phyloP scores from a whole-genome alignment of 2,888 invertebrate species.

The Auanema sp. region DNA sequence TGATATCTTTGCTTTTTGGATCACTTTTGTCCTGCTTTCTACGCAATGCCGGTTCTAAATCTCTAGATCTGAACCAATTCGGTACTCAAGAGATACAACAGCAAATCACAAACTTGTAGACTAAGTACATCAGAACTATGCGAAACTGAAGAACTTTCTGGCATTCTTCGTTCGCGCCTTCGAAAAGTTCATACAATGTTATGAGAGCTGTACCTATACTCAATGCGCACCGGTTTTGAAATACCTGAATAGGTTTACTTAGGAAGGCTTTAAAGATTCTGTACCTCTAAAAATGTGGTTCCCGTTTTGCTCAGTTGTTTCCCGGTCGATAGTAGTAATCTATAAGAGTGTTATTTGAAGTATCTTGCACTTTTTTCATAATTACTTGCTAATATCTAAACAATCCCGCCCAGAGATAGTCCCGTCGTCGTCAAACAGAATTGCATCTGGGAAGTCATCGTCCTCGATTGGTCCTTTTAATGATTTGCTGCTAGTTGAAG shows the following conservation, averaged over 20 bases:
- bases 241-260: conserved; percentile 3
- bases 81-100: not conserved
- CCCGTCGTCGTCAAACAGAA: not conserved
- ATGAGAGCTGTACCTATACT: conserved; percentile 7
- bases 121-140: conserved; percentile 9
- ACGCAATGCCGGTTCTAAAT: conserved; percentile 15
- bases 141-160: conserved; percentile 3
- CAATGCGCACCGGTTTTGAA: conserved; percentile 10
- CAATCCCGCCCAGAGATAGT: conserved; percentile 1
- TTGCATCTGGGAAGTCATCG: not conserved
- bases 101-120: conserved; percentile 9
- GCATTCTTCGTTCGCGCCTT: not conserved
- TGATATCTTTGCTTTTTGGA: not conserved
- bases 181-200: conserved; percentile 7
- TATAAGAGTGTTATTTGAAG: not conserved
- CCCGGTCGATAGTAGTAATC: conserved; percentile 4
- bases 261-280: not conserved
- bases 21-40: conserved; percentile 9
- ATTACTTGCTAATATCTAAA: conserved; percentile 3
- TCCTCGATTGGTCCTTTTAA: not conserved
- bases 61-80: conserved; percentile 7
- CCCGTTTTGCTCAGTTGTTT: conserved; percentile 10
- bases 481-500: not conserved
- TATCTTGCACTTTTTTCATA: not conserved
- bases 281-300: conserved; percentile 7